These are phyloP conservation scores for Dicranocentrus wangi DNA, from an alignment of 2,888 invertebrate species.

Conservation along the genomic window DNA sequence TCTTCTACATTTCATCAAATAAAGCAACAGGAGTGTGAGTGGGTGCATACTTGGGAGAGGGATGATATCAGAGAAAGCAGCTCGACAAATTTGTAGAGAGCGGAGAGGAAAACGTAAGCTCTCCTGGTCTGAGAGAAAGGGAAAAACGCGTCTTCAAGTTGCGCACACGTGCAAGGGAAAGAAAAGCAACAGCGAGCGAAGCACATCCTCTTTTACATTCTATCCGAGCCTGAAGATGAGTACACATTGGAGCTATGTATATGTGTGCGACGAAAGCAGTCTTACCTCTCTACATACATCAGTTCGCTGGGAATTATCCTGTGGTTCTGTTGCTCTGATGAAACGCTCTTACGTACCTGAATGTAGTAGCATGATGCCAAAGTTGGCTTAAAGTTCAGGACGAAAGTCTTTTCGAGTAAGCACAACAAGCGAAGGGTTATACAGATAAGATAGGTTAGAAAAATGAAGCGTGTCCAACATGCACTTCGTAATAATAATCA, in stretches of 20 bases:
- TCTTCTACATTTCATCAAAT: slow-evolving; percentile 16
- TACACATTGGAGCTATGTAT: background rate
- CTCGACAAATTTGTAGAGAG: background rate
- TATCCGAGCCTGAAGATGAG: slow-evolving; percentile 2
- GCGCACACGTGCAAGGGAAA: slow-evolving; percentile 60
- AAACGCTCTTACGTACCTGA: no score
- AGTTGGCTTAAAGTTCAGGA: no score
- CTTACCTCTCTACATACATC: no score
- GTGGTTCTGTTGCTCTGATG: no score
- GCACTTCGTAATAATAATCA: background rate
- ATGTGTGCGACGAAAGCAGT: background rate
- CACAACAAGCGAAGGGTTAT: no score
- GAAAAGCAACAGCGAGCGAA: background rate
- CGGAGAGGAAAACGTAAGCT: slow-evolving; percentile 3
- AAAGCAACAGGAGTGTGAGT: slow-evolving; percentile 58
- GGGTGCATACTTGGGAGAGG: slow-evolving; percentile 21
- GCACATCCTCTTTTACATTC: background rate
- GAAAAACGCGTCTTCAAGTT: slow-evolving; percentile 51
- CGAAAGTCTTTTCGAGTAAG: no score
- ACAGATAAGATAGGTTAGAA: background rate
- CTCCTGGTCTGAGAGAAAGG: slow-evolving; percentile 46
- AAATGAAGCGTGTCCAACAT: slow-evolving; percentile 31
- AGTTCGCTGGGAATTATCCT: no score
- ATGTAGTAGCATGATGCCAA: no score
- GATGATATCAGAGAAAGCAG: background rate